Base-by-base conservation (phyloP, 2,888 invertebrate genomes). In the Amiota mariae region DNA sequence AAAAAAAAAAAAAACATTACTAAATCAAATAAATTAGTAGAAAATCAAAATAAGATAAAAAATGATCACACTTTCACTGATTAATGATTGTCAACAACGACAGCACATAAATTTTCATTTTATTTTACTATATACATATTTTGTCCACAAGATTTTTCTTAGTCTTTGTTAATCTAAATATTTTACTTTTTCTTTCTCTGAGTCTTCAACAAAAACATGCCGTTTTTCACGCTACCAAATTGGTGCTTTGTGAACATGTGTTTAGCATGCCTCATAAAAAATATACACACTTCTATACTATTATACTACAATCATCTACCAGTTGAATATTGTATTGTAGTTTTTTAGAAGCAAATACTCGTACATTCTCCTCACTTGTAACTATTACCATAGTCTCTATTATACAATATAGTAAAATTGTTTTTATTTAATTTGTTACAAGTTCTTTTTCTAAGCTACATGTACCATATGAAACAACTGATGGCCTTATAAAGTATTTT, bases 401-500 rank as follows among this genome's bases (percentile, higher is more conserved):
- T 36, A 6, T 36, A 36, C 36, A 36, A 36, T 36, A 36, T 18
- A 10, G 15, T 66, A 66, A 18, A 49, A 66, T 48, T n/a, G n/a
- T 49, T 66, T 66, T 18, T 18, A 49, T 66, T 66, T 49, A 66
- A 66, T 66, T 48, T 66, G 49, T n/a, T 9, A 47, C 47, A 15
- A 66, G 66, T 49, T 59, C n/a, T 15, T 15, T 15, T 11, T 12
- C 1, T 20, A 85, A 85, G 80, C 70, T 78, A 76, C 84, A 1
- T 24, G 2, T 24, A 24, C 24, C 3, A 36, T 24, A 82, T 83
- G 80, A 79, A 82, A 82, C 84, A 79, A 84, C 81, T 84, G 82
- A 61, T 51, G 48, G 11, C 49, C 49, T 68, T 68, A 18, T n/a
- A 57, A 24, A 71, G 59, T 70, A 36, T 46, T 61, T 82, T 83